Conservation (phyloP, 2,888 invertebrate genomes). For the Byasa hedistus region DNA sequence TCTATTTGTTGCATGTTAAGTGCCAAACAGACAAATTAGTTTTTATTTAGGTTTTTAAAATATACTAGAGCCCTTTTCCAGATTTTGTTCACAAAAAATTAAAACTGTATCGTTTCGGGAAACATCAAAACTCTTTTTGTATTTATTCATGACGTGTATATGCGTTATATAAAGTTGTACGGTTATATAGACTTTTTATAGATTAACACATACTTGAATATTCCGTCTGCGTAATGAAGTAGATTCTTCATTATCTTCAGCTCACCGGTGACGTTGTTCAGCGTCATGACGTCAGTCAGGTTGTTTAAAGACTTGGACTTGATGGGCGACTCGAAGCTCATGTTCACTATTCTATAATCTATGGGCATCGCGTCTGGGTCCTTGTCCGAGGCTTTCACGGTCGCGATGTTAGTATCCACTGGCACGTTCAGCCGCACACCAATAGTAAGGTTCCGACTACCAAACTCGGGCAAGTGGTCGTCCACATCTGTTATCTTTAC, state of each 20-base stretch:
- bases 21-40: no score
- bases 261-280: constrained; percentile 86
- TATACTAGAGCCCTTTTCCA: no score
- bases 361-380: constrained; percentile 85
- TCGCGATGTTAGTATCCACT: constrained; percentile 84
- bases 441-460: constrained; percentile 81
- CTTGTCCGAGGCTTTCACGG: constrained; percentile 83
- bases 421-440: constrained; percentile 88
- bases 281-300: constrained; percentile 77
- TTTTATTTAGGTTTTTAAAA: no score
- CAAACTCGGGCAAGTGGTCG: constrained; percentile 86
- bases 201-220: constrained; percentile 73
- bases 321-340: constrained; percentile 78
- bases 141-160: no score
- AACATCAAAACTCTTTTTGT: no score
- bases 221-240: constrained; percentile 83
- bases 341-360: constrained; percentile 81
- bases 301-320: constrained; percentile 66
- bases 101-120: no score
- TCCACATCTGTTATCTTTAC: constrained; percentile 85
- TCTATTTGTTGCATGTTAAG: no score
- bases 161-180: no score
- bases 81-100: no score
- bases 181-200: background rate
- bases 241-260: constrained; percentile 84